Evolutionary conservation across 2,888 invertebrate genomes (phyloP), one percentile per base, ranked within the genome.

Genomic region (Athripsodes cinereus): DNA sequence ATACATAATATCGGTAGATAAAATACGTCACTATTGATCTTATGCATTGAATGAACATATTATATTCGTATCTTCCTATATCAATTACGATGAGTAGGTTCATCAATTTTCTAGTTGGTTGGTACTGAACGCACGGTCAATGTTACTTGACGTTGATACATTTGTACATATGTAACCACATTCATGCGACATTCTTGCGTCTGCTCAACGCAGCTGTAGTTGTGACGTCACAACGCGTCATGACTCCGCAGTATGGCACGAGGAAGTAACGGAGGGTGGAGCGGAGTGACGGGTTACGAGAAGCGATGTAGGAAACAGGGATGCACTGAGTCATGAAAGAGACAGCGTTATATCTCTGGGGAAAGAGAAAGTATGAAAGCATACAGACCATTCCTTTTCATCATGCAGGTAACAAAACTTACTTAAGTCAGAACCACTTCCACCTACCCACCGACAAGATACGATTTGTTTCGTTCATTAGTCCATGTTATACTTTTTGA

Each of bases 241-340:
- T 55, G 58, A 59, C 58, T 54, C 58, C 55, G 58, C 58, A 59
- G 50, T 55, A 55, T 22, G 55, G 31, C 31, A 35, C 48, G 58
- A 18, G 21, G 44, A 31, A 31, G 50, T 35, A 44, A 44, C 34
- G 6, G 11, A 48, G 20, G 53, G 26, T 16, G 44, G 53, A 34
- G 57, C 11, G n/a, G n/a, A 26, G 22, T 11, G 57, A 13, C 8
- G 48, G 11, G 52, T 20, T 11, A n/a, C n/a, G 22, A 46, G 19
- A 21, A 20, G 35, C 6, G 48, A 1, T 22, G 20, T 13, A 44
- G 21, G 16, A 19, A 47, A 47, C 46, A 21, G 35, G 18, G 48
- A 52, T 52, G 19, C 52, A 34, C 19, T 16, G n/a, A 2, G n/a
- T 10, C 18, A 19, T 40, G 52, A 22, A 50, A 50, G 20, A 22